Base-by-base conservation (phyloP, 2,797 vertebrate species). In the Amniataba percoides region DNA sequence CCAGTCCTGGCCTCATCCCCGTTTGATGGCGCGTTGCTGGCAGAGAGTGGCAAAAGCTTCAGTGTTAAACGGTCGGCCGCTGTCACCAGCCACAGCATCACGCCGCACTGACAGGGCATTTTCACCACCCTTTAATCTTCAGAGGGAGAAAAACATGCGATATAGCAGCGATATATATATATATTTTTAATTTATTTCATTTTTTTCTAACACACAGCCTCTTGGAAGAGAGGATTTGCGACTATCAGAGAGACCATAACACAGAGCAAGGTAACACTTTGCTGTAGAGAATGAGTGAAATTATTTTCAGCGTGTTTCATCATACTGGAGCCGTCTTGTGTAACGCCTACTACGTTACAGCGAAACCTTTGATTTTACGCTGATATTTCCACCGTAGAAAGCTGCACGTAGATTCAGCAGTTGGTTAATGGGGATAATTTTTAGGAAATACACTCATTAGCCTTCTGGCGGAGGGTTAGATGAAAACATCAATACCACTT, bases 301-400 rank as follows among this genome's bases (percentile, higher is more conserved):
- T 23, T 48, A 59, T 82, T 90, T 91, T 83, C 78, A 82, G 6
- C 34, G 42, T 42, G 77, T 90, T 89, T 88, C 88, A 81, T 91
- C 88, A 91, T 84, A 18, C 56, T 55, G 46, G 61, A 40, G 65
- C 74, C 82, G 74, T 78, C 69, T 62, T 57, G 48, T 53, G 76
- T 43, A 70, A 84, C n/a, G 16, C 77, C 67, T 43, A 53, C 63
- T 55, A 43, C 69, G 40, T 69, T 72, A 55, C 15, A 25, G 67
- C 55, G 77, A 71, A 73, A 52, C 39, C 58, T 81, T 68, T 39
- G 56, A 68, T 65, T 83, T 71, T 15, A 74, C 4, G 1, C 34
- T 1, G 2, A 70, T 59, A 43, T 66, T 65, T 49, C 16, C 27
- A 59, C 0, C 39, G n/a, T n/a, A 23, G 6, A 75, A 68, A 34